Base-by-base conservation (phyloP, 2,888 invertebrate species). In the Xestia sexstrigata region DNA sequence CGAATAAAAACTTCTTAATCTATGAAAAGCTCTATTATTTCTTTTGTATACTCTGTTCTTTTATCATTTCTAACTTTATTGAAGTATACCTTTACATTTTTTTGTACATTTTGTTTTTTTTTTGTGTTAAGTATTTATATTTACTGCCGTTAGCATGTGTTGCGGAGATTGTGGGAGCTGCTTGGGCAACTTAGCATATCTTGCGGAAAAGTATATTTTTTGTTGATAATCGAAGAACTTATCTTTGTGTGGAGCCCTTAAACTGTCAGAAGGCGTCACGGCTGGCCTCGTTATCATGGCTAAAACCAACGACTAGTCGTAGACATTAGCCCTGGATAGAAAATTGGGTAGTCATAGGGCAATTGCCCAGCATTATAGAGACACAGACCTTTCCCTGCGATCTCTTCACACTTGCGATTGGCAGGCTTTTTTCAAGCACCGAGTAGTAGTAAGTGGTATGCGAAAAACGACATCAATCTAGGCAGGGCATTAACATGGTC, bases 131-230 rank as follows among this genome's bases (percentile, higher is more conserved):
- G n/a, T n/a, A 62, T 71, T 0, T 60, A 55, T 52, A 65, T 77
- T 63, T 74, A 62, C 72, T 63, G 23, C 9, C 23, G 42, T 79
- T 70, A 42, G 42, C 62, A 87, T 90, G 91, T 89, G 89, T 76
- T 86, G 87, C 58, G 73, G 52, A 3, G 0, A 62, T 5, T 75
- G 86, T 23, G 83, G 86, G 2, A 75, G 74, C 58, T 87, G 81
- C 20, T 30, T 90, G 8, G 90, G 90, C 26, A 90, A 87, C 67
- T 17, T 90, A 9, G 76, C 90, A 30, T 92, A 91, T 76, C 68
- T 90, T 58, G 52, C 89, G 58, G 93, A 93, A 87, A 92, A 87
- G 93, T 93, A 82, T 60, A n/a, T 47, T 58, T 35, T 70, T 58
- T 35, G 20, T 35, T 62, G 20, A 15, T 42, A 17, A 30, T 39